Percentiles rank a stretch among this genome's conserved stretches.
phyloP scores from a whole-genome alignment of 2,797 vertebrate species.

The Huso huso region DNA sequence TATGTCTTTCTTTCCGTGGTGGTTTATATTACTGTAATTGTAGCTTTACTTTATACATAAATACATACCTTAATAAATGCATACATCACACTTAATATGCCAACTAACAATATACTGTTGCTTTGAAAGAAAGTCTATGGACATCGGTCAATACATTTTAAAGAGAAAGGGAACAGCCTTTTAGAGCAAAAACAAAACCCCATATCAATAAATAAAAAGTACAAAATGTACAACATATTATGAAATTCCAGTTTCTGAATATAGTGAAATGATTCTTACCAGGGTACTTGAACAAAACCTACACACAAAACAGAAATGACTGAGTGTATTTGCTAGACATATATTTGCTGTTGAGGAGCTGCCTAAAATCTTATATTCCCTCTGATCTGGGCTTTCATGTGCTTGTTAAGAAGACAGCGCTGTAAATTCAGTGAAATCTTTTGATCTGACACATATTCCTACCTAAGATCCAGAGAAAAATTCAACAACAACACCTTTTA shows the following conservation, averaged over 20 bases:
- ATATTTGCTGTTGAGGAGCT: constrained; percentile 1
- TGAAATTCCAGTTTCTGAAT: background rate
- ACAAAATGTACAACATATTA: too few relatives aligned
- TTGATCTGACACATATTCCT: constrained; percentile 8
- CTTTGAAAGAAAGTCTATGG: too few relatives aligned
- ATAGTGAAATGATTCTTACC: background rate
- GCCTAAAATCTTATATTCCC: constrained; percentile 10
- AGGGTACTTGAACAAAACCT: constrained; percentile 10
- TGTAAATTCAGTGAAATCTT: constrained; percentile 6
- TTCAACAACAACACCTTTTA: constrained; percentile 1
- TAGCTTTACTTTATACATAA: too few relatives aligned
- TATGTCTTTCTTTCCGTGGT: too few relatives aligned
- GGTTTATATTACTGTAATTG: too few relatives aligned
- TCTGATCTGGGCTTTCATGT: constrained; percentile 7
- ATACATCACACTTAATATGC: too few relatives aligned
- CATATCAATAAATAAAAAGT: too few relatives aligned
- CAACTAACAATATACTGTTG: too few relatives aligned
- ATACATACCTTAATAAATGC: too few relatives aligned
- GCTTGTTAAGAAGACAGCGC: constrained; percentile 10
- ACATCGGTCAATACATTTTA: too few relatives aligned
- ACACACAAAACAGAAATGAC: constrained; percentile 6
- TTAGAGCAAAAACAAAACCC: too few relatives aligned
- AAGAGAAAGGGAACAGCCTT: too few relatives aligned
- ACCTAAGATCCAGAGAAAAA: constrained; percentile 3
- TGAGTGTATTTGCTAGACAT: constrained; percentile 7